Evolutionary conservation across 92 coral and sea anemone genomes (phyloP).

Genomic region (Epizoanthus ramosus): DNA sequence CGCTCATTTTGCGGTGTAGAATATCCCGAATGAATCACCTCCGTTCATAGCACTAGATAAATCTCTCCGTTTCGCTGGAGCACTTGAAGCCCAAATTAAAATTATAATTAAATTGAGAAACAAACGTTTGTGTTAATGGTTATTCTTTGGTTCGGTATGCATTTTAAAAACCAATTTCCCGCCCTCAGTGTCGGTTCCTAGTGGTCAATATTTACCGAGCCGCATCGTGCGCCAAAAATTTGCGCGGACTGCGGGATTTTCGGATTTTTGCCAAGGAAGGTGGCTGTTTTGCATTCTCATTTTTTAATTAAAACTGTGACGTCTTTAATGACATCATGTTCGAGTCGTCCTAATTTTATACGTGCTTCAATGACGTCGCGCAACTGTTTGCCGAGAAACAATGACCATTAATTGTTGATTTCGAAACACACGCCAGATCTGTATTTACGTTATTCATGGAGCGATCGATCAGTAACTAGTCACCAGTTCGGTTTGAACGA

Average conservation of each 20-base stretch:
- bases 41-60: constrained; percentile 19
- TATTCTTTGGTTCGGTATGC: constrained; percentile 7
- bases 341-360: not conserved
- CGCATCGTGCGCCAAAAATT: not conserved
- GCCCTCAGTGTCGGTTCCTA: not conserved
- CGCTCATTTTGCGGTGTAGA: not conserved
- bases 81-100: constrained; percentile 21
- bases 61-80: constrained; percentile 16
- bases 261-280: too few relatives aligned
- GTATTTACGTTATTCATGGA: too few relatives aligned
- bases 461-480: not conserved
- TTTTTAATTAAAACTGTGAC: constrained; percentile 11
- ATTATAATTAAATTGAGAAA: constrained; percentile 8
- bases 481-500: constrained; percentile 11
- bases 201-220: constrained; percentile 10
- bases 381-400: too few relatives aligned
- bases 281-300: constrained; percentile 8
- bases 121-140: constrained; percentile 9
- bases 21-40: constrained; percentile 16
- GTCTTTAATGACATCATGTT: constrained; percentile 15
- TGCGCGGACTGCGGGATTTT: too few relatives aligned
- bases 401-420: too few relatives aligned
- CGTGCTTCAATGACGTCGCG: too few relatives aligned
- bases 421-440: too few relatives aligned
- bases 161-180: constrained; percentile 18